Percentiles rank a stretch among this genome's conserved stretches.
Evolutionary conservation across 2,113 vertebrate species (phyloP).

Genomic region (Trogon surrucura): DNA sequence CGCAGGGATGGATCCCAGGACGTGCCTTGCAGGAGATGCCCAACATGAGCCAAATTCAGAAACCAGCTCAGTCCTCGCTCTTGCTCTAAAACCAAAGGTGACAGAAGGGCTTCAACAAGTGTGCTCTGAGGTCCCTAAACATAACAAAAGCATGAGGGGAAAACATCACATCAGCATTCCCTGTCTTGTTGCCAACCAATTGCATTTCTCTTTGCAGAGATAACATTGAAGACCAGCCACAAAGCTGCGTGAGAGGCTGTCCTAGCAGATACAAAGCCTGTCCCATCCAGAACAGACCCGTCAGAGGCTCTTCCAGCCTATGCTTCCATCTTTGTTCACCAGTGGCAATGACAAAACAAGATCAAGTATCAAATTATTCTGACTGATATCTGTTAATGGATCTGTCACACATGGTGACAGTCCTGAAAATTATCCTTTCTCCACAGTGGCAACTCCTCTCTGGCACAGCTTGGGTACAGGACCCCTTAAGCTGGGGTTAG

Average conservation of each 20-base stretch:
- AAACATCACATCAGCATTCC: background rate
- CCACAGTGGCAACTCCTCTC: background rate
- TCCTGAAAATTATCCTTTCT: background rate
- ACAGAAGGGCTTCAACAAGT: background rate
- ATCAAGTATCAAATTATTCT: background rate
- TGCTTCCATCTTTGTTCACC: background rate
- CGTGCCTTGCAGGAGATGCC: background rate
- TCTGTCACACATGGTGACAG: background rate
- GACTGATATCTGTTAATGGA: background rate
- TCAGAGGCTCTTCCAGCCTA: background rate
- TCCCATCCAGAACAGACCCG: background rate
- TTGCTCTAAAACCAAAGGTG: background rate
- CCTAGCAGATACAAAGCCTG: background rate
- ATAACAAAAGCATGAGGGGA: background rate
- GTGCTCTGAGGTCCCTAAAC: background rate
- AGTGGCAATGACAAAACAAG: background rate
- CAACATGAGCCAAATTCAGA: background rate
- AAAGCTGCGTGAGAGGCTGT: fast-evolving
- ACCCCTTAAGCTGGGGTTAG: background rate
- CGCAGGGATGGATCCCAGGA: background rate
- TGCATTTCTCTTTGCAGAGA: fast-evolving
- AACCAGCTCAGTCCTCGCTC: background rate
- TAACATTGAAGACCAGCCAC: background rate
- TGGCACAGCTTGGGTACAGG: background rate
- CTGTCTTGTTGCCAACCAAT: background rate